Evolutionary conservation across 2,888 invertebrate genomes (phyloP), one percentile per base, ranked within the genome.

Genomic region (Shargacucullia verbasci): DNA sequence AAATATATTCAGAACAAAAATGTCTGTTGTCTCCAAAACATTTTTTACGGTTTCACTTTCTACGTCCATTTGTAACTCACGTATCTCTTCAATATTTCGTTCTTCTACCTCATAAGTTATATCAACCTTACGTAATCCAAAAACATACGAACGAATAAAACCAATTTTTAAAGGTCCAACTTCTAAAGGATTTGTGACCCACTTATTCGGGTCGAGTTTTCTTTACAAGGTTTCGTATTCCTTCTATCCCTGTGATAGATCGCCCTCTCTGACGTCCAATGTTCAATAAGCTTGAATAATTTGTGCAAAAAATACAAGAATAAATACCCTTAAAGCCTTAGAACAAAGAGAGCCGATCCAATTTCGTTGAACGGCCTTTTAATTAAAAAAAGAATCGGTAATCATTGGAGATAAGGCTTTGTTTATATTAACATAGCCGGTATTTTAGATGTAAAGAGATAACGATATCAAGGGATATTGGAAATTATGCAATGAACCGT

Each of bases 261-360:
- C 83, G 83, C 82, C 79, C 63, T 75, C 70, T 78, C 83, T 80
- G 78, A 84, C 83, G 78, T 85, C 82, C 81, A 80, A 85, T 83
- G 86, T 83, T 86, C 87, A 87, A 89, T 88, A 89, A 88, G 84
- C 86, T 79, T 87, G 86, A 86, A 89, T 88, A 89, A 89, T 87
- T 88, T 85, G 81, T 75, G 80, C 77, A 82, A 88, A 88, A 89
- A 87, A 84, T 81, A 80, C 78, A 79, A 78, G 76, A 83, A 85
- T 81, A 85, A 86, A 86, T 82, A 81, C 73, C 70, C 60, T 40
- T 52, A 76, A 79, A 79, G 76, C 75, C 76, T 69, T 73, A 80
- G 66, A 71, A 85, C 83, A 85, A 84, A 85, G 80, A 74, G 76
- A 74, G 68, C 73, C 76, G 76, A 80, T 80, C 79, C 82, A 81